Percentiles rank a stretch among this genome's conserved stretches.
These are phyloP conservation scores for Trichogramma pretiosum DNA, from an alignment of 1,140 invertebrate species.

Conservation along the genomic window DNA sequence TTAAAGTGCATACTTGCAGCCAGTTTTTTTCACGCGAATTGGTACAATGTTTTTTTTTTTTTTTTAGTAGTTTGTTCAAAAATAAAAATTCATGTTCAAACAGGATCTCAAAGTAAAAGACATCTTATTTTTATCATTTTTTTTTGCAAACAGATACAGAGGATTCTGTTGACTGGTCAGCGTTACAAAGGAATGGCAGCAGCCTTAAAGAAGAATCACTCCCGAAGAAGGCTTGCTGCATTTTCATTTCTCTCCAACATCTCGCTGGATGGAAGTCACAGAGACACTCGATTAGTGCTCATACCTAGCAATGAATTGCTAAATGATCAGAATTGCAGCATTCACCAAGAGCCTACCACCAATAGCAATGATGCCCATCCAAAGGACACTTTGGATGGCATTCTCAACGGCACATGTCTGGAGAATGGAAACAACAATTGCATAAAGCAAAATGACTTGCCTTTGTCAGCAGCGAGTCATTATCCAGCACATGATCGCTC, in stretches of 20 bases:
- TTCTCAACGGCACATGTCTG: background rate
- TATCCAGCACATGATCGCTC: slow-evolving; percentile 36
- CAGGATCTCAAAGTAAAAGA: no score
- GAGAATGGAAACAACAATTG: slow-evolving; percentile 3
- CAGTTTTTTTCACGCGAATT: no score
- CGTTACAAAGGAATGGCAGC: slow-evolving; percentile 43
- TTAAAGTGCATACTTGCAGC: no score
- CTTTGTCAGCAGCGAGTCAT: background rate
- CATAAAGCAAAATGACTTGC: slow-evolving; percentile 11
- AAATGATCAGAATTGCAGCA: slow-evolving; percentile 18
- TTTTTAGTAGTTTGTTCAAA: no score
- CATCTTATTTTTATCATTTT: slow-evolving; percentile 2
- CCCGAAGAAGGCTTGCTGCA: slow-evolving; percentile 72
- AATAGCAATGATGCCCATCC: slow-evolving; percentile 9
- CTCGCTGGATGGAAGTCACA: slow-evolving; percentile 82
- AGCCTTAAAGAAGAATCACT: slow-evolving; percentile 49
- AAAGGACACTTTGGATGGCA: slow-evolving; percentile 1
- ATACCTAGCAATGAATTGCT: slow-evolving; percentile 43
- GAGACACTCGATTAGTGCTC: slow-evolving; percentile 67
- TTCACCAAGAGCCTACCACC: slow-evolving; percentile 14
- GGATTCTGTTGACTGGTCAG: slow-evolving; percentile 5
- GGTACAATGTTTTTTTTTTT: no score
- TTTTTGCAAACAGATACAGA: slow-evolving; percentile 1
- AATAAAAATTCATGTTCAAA: no score
- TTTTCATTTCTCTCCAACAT: slow-evolving; percentile 90